Evolutionary conservation across 2,888 invertebrate species (phyloP).

Genomic region (Thera britannica): DNA sequence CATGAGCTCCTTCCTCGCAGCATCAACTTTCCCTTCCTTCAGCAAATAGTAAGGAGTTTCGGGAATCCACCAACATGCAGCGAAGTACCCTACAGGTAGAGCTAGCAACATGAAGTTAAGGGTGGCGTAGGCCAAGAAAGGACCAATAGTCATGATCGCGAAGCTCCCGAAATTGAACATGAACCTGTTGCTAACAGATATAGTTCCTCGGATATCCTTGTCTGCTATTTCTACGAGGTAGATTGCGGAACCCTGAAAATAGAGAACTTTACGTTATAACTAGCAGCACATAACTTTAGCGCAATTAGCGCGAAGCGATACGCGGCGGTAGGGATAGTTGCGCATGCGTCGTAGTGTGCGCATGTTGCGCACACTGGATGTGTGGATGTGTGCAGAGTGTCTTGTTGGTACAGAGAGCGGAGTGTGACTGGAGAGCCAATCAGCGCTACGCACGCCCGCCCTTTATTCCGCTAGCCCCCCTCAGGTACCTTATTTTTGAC

Average conservation of each 20-base stretch:
- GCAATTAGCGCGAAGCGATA: too few species aligned
- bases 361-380: too few species aligned
- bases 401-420: too few species aligned
- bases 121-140: conserved; percentile 64
- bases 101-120: conserved; percentile 71
- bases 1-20: conserved; percentile 69
- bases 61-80: conserved; percentile 81
- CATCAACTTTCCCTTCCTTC: conserved; percentile 74
- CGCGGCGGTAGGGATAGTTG: too few species aligned
- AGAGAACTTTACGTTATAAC: background rate
- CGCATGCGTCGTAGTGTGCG: too few species aligned
- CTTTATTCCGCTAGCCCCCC: too few species aligned
- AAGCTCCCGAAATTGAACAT: conserved; percentile 70
- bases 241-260: conserved; percentile 71
- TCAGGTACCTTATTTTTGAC: too few species aligned
- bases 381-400: too few species aligned
- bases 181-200: conserved; percentile 63
- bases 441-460: too few species aligned
- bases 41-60: conserved; percentile 86
- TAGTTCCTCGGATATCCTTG: conserved; percentile 71
- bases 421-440: too few species aligned
- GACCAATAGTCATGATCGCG: conserved; percentile 67
- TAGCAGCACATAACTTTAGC: background rate
- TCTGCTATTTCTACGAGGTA: conserved; percentile 79
- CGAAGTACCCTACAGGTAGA: conserved; percentile 75